phyloP scores from a whole-genome alignment of 1,140 invertebrate species.

The Triops cancriformis region DNA sequence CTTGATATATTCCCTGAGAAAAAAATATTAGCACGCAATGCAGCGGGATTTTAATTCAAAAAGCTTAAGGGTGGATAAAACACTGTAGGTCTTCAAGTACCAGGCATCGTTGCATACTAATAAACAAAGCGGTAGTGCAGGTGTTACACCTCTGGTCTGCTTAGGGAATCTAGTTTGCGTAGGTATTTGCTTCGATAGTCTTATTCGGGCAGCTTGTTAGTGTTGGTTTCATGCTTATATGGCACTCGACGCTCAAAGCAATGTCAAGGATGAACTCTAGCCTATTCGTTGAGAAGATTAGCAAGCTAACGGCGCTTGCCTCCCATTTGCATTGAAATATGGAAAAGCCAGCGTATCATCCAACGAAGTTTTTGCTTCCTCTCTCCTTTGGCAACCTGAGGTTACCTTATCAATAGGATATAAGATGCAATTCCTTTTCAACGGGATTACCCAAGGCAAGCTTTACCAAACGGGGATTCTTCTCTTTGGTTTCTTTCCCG shows the following conservation, averaged over 20 bases:
- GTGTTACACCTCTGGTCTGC: background rate
- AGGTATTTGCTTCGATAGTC: background rate
- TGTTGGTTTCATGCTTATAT: background rate
- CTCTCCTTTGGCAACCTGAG: background rate
- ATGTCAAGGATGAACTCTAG: background rate
- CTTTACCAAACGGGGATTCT: background rate
- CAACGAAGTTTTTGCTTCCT: background rate
- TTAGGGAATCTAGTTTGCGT: background rate
- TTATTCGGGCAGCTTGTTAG: background rate
- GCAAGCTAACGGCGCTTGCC: background rate
- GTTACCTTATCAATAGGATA: background rate
- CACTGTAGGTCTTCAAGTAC: background rate
- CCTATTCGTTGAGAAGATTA: background rate
- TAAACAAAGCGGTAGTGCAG: background rate
- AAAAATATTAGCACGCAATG: background rate
- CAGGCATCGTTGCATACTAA: background rate
- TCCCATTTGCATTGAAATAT: background rate
- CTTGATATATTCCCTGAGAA: too few species aligned
- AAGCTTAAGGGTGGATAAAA: background rate
- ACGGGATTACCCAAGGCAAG: background rate
- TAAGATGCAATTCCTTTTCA: background rate
- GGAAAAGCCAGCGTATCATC: background rate
- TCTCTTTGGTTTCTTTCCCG: background rate
- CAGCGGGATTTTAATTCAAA: background rate
- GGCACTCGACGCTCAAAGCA: background rate